Evolutionary conservation across 2,888 invertebrate species (phyloP).

Genomic region (Eupithecia centaureata): DNA sequence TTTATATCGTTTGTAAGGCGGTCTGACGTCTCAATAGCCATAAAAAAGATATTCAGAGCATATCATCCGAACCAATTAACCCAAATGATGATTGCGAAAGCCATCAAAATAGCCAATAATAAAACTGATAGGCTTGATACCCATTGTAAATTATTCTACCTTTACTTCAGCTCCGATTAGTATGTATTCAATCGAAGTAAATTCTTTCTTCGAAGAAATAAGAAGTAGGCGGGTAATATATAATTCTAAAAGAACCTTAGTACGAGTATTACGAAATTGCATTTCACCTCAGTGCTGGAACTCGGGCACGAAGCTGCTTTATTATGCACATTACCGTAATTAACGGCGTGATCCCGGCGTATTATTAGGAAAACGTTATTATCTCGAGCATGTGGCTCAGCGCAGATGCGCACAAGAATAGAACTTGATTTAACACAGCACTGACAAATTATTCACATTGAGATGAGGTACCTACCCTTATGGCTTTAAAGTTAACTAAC

Average conservation of each 20-base stretch:
- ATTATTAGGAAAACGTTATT: slow-evolving; percentile 47
- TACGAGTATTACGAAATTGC: slow-evolving; percentile 21
- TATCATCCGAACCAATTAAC: slow-evolving; percentile 38
- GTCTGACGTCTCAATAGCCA: slow-evolving; percentile 17
- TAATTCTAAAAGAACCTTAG: not conserved
- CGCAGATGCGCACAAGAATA: slow-evolving; percentile 53
- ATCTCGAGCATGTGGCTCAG: slow-evolving; percentile 50
- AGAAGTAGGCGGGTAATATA: not conserved
- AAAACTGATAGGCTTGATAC: slow-evolving; percentile 27
- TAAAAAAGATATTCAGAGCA: slow-evolving; percentile 23
- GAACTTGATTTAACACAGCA: slow-evolving; percentile 42
- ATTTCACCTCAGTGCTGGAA: slow-evolving; percentile 27
- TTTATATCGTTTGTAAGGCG: not conserved
- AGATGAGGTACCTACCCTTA: slow-evolving; percentile 8
- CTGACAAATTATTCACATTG: slow-evolving; percentile 31
- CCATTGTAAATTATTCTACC: slow-evolving; percentile 29
- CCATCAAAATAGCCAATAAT: slow-evolving; percentile 32
- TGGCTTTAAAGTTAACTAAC: slow-evolving; percentile 14
- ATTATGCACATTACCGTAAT: slow-evolving; percentile 38
- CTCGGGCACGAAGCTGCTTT: slow-evolving; percentile 26
- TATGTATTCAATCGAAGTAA: not conserved
- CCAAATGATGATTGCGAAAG: slow-evolving; percentile 46
- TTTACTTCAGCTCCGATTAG: not conserved
- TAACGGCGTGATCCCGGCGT: slow-evolving; percentile 35
- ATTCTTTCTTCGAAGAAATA: not conserved